These are phyloP conservation scores for Serranus cabrilla DNA, from an alignment of 2,797 vertebrate species.

Conservation along the genomic window DNA sequence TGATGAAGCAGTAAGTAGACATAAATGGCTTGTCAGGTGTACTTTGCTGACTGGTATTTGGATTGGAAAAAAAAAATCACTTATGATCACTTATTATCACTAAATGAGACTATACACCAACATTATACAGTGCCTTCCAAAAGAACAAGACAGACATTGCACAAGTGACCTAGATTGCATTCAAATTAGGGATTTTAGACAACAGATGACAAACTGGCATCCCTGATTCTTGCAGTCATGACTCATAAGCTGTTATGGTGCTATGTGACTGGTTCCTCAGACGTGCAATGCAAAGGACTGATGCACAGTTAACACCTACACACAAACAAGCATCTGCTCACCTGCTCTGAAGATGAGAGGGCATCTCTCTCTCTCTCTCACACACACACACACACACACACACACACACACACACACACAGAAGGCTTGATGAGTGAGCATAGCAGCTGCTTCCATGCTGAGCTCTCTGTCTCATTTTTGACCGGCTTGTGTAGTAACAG, in stretches of 20 bases:
- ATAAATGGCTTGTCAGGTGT: not conserved
- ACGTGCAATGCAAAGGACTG: conserved; percentile 1
- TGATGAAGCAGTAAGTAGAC: not conserved
- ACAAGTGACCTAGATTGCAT: no score
- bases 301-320: conserved; percentile 6
- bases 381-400: conserved; percentile 16
- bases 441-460: conserved; percentile 25
- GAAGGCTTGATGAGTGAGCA: conserved; percentile 25
- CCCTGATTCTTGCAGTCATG: not conserved
- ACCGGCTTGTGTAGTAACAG: conserved; percentile 19
- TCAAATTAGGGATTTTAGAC: no score
- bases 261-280: not conserved
- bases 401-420: conserved; percentile 20
- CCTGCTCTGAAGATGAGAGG: conserved; percentile 1
- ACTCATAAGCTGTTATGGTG: not conserved
- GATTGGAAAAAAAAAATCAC: no score
- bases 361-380: not conserved
- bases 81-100: no score
- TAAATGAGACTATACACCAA: no score
- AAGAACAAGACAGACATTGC: no score
- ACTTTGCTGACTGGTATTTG: not conserved
- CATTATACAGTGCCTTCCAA: no score
- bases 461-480: conserved; percentile 34
- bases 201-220: no score
- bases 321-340: not conserved